These are phyloP conservation scores for Argyrosomus japonicus DNA, from an alignment of 2,113 vertebrate genomes.

Conservation along the genomic window DNA sequence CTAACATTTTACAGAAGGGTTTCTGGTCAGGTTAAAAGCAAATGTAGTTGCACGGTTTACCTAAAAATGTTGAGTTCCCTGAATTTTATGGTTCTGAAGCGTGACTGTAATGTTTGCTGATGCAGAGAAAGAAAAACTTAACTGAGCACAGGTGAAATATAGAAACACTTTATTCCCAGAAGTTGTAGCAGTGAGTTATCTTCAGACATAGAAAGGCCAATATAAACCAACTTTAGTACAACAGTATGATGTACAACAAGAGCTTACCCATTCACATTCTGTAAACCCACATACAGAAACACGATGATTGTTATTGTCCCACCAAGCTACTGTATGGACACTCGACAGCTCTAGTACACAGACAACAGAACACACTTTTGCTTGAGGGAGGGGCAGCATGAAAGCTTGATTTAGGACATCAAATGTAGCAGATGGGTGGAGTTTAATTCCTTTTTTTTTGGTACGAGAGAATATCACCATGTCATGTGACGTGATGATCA, in stretches of 20 bases:
- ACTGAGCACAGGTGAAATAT: constrained; percentile 69
- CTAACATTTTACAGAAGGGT: no score
- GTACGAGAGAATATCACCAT: constrained; percentile 51
- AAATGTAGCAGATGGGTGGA: constrained; percentile 53
- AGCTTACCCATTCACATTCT: constrained; percentile 68
- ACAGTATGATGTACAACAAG: constrained; percentile 79
- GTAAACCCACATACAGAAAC: constrained; percentile 76
- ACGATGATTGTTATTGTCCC: constrained; percentile 73
- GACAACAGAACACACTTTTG: constrained; percentile 56
- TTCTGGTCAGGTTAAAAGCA: no score
- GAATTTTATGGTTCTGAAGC: no score
- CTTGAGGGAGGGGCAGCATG: constrained; percentile 41
- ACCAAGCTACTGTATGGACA: constrained; percentile 65
- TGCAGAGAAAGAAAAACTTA: background rate
- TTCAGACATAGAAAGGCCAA: constrained; percentile 80
- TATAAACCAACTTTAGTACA: constrained; percentile 77
- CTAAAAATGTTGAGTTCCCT: no score
- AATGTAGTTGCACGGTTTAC: no score
- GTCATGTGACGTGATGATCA: constrained; percentile 29
- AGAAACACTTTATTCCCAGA: constrained; percentile 84
- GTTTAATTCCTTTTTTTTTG: constrained; percentile 49
- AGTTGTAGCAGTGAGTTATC: constrained; percentile 75
- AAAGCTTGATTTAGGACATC: constrained; percentile 60
- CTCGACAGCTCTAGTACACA: constrained; percentile 67
- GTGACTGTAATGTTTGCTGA: background rate